Conservation (phyloP, 2,888 invertebrate species). For the Zonitis immaculata region DNA sequence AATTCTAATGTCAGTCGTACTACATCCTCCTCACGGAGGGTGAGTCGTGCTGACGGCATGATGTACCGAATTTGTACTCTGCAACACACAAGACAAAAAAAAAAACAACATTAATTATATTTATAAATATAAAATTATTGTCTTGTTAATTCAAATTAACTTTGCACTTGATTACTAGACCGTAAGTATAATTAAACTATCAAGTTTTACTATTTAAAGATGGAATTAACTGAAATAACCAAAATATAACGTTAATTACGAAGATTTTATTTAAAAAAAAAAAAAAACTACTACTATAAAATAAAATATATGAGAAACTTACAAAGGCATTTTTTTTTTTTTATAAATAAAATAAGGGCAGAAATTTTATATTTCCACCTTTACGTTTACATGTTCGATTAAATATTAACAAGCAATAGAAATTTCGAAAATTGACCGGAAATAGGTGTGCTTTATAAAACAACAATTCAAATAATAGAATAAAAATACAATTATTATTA, state of each 20-base stretch:
- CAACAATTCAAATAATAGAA: background rate
- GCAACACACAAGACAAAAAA: conserved; percentile 24
- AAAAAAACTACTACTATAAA: background rate
- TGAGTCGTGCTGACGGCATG: conserved; percentile 81
- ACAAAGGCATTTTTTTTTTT: background rate
- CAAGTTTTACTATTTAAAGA: background rate
- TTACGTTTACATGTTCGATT: no score
- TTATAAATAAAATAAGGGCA: no score
- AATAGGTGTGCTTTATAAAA: conserved; percentile 10
- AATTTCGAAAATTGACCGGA: conserved; percentile 12
- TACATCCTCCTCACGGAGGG: conserved; percentile 84
- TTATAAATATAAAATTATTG: background rate
- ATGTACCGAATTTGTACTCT: conserved; percentile 51
- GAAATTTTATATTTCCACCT: no score
- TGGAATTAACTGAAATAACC: background rate
- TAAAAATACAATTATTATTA: no score
- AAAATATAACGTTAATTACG: no score
- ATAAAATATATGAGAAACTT: background rate
- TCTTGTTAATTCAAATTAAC: background rate
- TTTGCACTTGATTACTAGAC: background rate
- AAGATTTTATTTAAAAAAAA: no score
- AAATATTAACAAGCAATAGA: background rate
- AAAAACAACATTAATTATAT: no score
- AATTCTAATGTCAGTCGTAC: conserved; percentile 81
- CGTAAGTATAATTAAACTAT: background rate